Conservation (phyloP, 2,888 invertebrate genomes). For the Watsonalla binaria region DNA sequence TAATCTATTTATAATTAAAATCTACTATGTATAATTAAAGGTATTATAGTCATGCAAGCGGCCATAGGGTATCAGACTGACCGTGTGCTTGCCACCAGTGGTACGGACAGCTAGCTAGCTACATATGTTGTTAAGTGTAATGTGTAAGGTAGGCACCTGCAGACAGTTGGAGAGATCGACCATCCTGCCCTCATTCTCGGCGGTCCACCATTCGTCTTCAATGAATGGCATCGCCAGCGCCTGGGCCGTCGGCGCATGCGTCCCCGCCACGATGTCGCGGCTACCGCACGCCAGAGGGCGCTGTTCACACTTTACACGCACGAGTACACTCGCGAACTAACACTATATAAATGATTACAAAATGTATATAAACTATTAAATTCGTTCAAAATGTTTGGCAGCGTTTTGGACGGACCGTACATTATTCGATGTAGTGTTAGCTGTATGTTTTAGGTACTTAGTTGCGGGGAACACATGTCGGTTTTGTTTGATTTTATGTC, state of each 20-base stretch:
- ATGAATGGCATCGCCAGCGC: slow-evolving; percentile 95
- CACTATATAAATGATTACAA: slow-evolving; percentile 46
- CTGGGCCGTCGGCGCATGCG: slow-evolving; percentile 80
- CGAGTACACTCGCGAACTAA: slow-evolving; percentile 51
- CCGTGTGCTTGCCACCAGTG: too few species aligned
- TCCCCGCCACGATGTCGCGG: slow-evolving; percentile 80
- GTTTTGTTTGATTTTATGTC: slow-evolving; percentile 25
- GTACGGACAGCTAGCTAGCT: too few species aligned
- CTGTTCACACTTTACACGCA: slow-evolving; percentile 34
- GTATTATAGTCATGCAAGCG: too few species aligned
- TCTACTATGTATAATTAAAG: too few species aligned
- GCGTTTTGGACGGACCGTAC: slow-evolving; percentile 72
- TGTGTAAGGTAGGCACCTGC: slow-evolving; percentile 76
- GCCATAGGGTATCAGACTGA: too few species aligned
- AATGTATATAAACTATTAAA: slow-evolving; percentile 65
- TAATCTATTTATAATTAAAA: too few species aligned
- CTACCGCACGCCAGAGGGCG: slow-evolving; percentile 62
- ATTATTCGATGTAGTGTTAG: slow-evolving; percentile 62
- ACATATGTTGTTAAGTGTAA: too few species aligned
- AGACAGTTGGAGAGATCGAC: slow-evolving; percentile 93
- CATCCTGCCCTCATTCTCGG: slow-evolving; percentile 96
- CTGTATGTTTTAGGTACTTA: slow-evolving; percentile 55
- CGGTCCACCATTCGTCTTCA: slow-evolving; percentile 97
- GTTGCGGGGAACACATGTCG: slow-evolving; percentile 64
- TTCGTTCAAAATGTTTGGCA: slow-evolving; percentile 74